Evolutionary conservation across 2,888 invertebrate genomes (phyloP).

Genomic region (Palloptera scutellata): DNA sequence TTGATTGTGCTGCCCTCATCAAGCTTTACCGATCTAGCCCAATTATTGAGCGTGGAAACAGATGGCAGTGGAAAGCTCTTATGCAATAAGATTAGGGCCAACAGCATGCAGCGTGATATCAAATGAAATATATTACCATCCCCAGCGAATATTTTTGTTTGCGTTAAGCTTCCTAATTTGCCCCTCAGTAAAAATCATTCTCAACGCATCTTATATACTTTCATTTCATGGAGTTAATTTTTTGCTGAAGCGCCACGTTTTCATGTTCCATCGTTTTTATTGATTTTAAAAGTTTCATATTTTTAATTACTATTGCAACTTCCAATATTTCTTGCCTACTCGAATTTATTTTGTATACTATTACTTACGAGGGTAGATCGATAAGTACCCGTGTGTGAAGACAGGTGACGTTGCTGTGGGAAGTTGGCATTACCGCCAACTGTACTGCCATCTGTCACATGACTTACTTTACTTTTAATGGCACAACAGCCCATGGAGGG

Average conservation of each 20-base stretch:
- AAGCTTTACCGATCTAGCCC: background rate
- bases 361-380: too few relatives aligned
- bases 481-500: too few relatives aligned
- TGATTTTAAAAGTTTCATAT: background rate
- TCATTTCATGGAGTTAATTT: background rate
- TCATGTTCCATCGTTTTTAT: background rate
- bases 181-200: background rate
- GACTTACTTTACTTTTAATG: too few relatives aligned
- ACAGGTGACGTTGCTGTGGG: too few relatives aligned
- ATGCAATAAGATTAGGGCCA: background rate
- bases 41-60: background rate
- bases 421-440: too few relatives aligned
- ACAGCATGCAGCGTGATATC: background rate
- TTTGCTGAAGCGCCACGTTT: background rate
- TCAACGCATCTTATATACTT: too few relatives aligned
- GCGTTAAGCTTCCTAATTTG: background rate
- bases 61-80: background rate
- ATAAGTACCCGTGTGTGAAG: too few relatives aligned
- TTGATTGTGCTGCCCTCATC: background rate
- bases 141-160: background rate
- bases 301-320: too few relatives aligned
- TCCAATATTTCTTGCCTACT: too few relatives aligned
- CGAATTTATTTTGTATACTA: too few relatives aligned
- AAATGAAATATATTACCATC: background rate
- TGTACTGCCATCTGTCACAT: too few relatives aligned